Evolutionary conservation across 2,113 vertebrate genomes (phyloP).

Genomic region (Cathartes aura): DNA sequence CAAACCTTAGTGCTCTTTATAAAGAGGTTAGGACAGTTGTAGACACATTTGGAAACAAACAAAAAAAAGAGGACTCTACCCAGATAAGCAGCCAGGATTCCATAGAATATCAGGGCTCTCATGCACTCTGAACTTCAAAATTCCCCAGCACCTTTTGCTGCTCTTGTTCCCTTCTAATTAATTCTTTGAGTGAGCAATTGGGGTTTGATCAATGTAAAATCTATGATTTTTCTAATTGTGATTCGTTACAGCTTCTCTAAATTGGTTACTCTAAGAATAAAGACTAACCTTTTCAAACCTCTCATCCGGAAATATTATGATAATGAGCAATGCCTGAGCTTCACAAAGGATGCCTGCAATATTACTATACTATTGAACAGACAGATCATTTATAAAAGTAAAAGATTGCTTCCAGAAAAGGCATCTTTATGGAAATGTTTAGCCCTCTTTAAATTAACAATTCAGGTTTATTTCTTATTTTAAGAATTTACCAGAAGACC

Average conservation of each 20-base stretch:
- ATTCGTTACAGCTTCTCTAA: constrained; percentile 15
- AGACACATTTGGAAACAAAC: not conserved
- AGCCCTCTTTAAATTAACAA: constrained; percentile 48
- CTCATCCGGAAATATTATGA: constrained; percentile 45
- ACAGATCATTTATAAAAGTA: constrained; percentile 53
- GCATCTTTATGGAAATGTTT: constrained; percentile 44
- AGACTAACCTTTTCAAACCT: constrained; percentile 49
- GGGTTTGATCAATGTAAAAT: constrained; percentile 26
- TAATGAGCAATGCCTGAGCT: constrained; percentile 47
- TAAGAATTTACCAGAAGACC: constrained; percentile 1
- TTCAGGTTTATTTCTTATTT: constrained; percentile 13
- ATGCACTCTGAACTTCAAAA: not conserved
- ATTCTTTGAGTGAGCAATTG: not conserved
- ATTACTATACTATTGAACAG: constrained; percentile 21
- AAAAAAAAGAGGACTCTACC: not conserved
- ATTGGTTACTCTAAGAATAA: not conserved
- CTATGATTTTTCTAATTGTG: constrained; percentile 26
- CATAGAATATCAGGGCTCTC: not conserved
- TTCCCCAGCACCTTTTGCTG: not conserved
- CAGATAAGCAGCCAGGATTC: not conserved
- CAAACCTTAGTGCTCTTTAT: not conserved
- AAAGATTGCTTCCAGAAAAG: constrained; percentile 59
- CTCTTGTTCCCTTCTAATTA: not conserved
- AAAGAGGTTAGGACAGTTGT: not conserved
- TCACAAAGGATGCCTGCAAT: constrained; percentile 25